A percentile compares a stretch with the other conserved stretches of the same genome.
phyloP scores from a whole-genome alignment of 1,140 invertebrate genomes.

The Phymastichus coffea region DNA sequence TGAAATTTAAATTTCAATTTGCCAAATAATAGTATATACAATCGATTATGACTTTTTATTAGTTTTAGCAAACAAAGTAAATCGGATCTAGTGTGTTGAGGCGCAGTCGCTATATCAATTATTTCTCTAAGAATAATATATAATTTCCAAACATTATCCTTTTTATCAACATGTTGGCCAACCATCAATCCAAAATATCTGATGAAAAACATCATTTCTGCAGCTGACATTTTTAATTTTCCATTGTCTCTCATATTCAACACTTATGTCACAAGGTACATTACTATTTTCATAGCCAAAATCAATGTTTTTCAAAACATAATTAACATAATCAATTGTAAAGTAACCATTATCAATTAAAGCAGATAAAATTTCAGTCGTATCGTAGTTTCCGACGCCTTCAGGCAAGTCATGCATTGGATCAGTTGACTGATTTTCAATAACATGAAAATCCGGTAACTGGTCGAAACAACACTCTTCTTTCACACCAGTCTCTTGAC shows the following conservation, averaged over 20 bases:
- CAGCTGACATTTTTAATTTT: conserved; percentile 28
- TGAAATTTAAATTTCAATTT: conserved; percentile 15
- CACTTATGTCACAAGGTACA: neutral
- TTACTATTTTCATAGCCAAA: conserved; percentile 4
- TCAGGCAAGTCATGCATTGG: conserved; percentile 23
- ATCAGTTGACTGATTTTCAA: conserved; percentile 9
- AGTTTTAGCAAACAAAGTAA: neutral
- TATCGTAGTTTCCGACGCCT: conserved; percentile 10
- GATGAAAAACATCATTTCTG: conserved; percentile 34
- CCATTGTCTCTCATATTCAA: conserved; percentile 19
- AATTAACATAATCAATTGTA: conserved; percentile 10
- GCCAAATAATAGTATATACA: conserved; percentile 14
- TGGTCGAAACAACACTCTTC: conserved; percentile 18
- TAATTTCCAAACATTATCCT: conserved; percentile 28
- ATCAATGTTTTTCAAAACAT: neutral
- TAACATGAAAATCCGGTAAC: conserved; percentile 20
- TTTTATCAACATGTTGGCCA: conserved; percentile 30
- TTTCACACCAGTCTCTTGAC: conserved; percentile 15
- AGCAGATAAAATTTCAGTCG: neutral
- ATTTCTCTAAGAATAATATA: conserved; percentile 29
- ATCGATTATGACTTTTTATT: conserved; percentile 3
- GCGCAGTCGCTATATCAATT: conserved; percentile 24
- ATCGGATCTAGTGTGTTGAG: neutral
- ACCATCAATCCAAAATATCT: conserved; percentile 35
- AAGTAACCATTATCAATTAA: too few species aligned